Conservation (phyloP, 2,113 vertebrate genomes). For the Corydoras sp. region DNA sequence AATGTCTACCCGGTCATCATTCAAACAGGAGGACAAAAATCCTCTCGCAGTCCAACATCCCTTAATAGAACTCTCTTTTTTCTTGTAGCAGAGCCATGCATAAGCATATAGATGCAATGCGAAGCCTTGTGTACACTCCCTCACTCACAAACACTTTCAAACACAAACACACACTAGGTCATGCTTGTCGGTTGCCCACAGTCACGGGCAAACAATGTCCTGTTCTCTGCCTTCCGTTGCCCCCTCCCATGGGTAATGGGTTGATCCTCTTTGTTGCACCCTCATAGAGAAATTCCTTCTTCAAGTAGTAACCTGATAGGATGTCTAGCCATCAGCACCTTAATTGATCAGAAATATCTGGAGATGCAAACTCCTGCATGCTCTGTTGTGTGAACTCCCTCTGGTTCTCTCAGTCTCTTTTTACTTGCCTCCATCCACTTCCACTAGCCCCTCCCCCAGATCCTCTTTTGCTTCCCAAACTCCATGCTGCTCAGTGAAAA, state of each 20-base stretch:
- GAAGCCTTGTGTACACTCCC: conserved; percentile 46
- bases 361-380: no score
- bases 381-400: no score
- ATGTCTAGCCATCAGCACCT: conserved; percentile 54
- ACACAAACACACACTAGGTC: conserved; percentile 55
- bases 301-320: conserved; percentile 59
- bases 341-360: no score
- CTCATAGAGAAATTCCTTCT: conserved; percentile 66
- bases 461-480: conserved; percentile 62
- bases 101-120: conserved; percentile 40
- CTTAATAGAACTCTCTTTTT: conserved; percentile 55
- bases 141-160: conserved; percentile 59
- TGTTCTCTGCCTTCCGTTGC: conserved; percentile 50
- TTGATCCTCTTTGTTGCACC: conserved; percentile 72
- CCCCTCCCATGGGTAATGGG: conserved; percentile 59
- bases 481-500: conserved; percentile 62
- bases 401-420: conserved; percentile 41
- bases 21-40: conserved; percentile 46
- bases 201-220: conserved; percentile 73
- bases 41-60: conserved; percentile 56
- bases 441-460: conserved; percentile 43
- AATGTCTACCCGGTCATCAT: conserved; percentile 58
- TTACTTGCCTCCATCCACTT: conserved; percentile 44
- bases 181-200: conserved; percentile 71
- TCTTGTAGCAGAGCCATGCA: conserved; percentile 44